Conservation (phyloP, 2,888 invertebrate genomes). For the Nycteola revayana region DNA sequence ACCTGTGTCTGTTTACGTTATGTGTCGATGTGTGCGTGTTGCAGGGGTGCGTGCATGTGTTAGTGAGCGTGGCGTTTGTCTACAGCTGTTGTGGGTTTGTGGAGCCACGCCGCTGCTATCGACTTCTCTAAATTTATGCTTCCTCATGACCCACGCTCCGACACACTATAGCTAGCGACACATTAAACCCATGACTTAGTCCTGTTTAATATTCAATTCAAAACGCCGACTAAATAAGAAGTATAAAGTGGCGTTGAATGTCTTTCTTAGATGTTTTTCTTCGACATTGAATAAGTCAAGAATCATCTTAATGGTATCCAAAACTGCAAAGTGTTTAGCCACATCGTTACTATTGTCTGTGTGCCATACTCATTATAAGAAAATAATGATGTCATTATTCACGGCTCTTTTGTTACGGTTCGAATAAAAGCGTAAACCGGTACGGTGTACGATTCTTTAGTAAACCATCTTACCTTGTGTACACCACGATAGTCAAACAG, state of each 20-base stretch:
- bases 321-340: conserved; percentile 30
- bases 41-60: conserved; percentile 72
- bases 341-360: conserved; percentile 42
- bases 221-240: conserved; percentile 44
- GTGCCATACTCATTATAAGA: conserved; percentile 55
- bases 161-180: conserved; percentile 40
- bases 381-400: conserved; percentile 74
- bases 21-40: conserved; percentile 53
- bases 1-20: conserved; percentile 76
- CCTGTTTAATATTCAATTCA: conserved; percentile 60
- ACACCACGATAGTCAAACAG: conserved; percentile 72
- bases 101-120: conserved; percentile 55
- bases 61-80: conserved; percentile 60
- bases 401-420: conserved; percentile 71
- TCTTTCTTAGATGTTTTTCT: conserved; percentile 29
- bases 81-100: conserved; percentile 78
- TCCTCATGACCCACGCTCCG: conserved; percentile 74
- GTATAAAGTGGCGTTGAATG: conserved; percentile 40
- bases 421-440: conserved; percentile 65
- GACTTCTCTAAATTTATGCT: conserved; percentile 77
- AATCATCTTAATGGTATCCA: conserved; percentile 23
- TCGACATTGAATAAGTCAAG: conserved; percentile 12
- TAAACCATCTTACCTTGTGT: conserved; percentile 62
- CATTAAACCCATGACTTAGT: conserved; percentile 47
- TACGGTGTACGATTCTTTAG: conserved; percentile 64